Evolutionary conservation across 1,140 invertebrate species (phyloP).

Genomic region (Philotrypesis tridentata): DNA sequence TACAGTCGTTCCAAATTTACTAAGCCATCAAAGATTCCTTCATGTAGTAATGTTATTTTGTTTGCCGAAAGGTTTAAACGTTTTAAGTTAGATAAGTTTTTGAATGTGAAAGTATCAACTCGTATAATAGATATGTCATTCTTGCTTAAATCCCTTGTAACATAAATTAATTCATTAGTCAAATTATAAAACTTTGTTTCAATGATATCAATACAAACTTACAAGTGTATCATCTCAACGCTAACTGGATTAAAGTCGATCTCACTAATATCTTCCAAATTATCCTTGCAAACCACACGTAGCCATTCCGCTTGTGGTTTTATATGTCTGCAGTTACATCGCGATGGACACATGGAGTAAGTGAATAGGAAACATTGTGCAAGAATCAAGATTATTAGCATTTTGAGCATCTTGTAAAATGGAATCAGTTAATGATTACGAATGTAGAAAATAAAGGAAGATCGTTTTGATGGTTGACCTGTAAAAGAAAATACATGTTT

Average conservation of each 20-base stretch:
- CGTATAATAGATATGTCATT: constrained; percentile 86
- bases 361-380: constrained; percentile 56
- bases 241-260: constrained; percentile 64
- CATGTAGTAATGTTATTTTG: constrained; percentile 78
- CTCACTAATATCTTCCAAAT: constrained; percentile 64
- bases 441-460: not conserved
- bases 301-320: constrained; percentile 68
- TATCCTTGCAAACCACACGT: constrained; percentile 65
- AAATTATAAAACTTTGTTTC: constrained; percentile 29
- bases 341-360: constrained; percentile 60
- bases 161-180: constrained; percentile 28
- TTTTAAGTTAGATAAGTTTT: constrained; percentile 80
- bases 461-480: no score
- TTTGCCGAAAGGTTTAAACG: constrained; percentile 81
- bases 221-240: constrained; percentile 68
- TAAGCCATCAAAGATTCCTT: constrained; percentile 79
- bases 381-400: constrained; percentile 60
- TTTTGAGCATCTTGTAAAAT: constrained; percentile 39
- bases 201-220: constrained; percentile 52
- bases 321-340: constrained; percentile 66
- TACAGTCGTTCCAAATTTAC: constrained; percentile 79
- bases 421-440: not conserved
- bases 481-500: constrained; percentile 22
- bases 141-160: constrained; percentile 82
- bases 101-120: constrained; percentile 83